phyloP scores from a whole-genome alignment of 1,140 invertebrate species.

The Caenorhabditis briggsae region DNA sequence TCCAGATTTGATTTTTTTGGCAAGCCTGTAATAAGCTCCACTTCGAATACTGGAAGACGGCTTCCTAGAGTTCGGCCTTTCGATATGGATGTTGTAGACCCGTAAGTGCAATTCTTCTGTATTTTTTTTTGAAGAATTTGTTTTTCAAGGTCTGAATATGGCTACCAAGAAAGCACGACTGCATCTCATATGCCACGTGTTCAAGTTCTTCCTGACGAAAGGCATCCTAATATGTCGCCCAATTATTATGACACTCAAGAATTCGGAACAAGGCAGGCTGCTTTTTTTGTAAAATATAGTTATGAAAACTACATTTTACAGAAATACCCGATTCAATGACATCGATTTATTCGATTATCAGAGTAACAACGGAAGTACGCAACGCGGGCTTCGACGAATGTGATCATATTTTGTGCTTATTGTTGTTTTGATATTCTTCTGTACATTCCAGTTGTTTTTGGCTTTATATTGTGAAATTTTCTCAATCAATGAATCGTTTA shows the following conservation, averaged over 20 bases:
- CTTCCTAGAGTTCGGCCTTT: conserved; percentile 9
- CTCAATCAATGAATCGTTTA: not conserved
- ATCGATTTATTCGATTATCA: conserved; percentile 25
- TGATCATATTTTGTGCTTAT: not conserved
- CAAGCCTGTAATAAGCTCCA: not conserved
- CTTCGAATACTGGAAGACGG: conserved; percentile 12
- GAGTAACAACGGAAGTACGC: conserved; percentile 43
- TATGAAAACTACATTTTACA: not conserved
- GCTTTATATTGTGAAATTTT: conserved; percentile 6
- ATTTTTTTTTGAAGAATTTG: not conserved
- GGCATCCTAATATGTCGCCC: not conserved
- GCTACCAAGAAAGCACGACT: not conserved
- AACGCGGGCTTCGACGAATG: conserved; percentile 24
- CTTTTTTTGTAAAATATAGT: not conserved
- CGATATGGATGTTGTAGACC: conserved; percentile 11
- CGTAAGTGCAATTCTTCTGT: not conserved
- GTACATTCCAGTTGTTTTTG: conserved; percentile 13
- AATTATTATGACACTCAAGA: conserved; percentile 23
- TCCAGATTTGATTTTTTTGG: not conserved
- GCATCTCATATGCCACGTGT: not conserved
- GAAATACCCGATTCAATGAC: conserved; percentile 16
- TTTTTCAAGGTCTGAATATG: conserved; percentile 1
- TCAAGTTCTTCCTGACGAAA: conserved; percentile 30
- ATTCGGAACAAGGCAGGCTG: conserved; percentile 3
- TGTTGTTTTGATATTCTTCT: not conserved